Evolutionary conservation across 1,140 invertebrate species (phyloP), one percentile per base, ranked within the genome.

Genomic region (Drosophila rhopaloa): DNA sequence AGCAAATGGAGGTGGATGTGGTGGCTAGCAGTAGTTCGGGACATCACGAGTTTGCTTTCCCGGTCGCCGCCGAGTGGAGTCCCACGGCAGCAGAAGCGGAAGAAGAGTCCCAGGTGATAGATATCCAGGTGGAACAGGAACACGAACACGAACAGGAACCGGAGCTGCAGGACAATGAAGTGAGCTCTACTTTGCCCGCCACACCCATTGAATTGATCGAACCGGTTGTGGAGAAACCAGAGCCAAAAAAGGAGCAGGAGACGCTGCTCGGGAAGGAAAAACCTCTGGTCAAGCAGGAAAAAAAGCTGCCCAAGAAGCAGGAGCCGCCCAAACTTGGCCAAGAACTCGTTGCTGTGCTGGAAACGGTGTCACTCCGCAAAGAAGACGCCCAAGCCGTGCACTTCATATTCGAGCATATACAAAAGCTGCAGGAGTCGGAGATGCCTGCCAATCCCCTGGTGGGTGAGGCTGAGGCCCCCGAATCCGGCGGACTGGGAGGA

Each of bases 131-230:
- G 11, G 38, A 24, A 7, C 48, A 32, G 41, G 35, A 37, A 4
- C 24, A 46, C 6, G 58, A 37, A 4, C 24, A 46, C 4, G 58
- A 62, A 11, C 2, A 16, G 5, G 38, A 57, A 10, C 46, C 56
- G 0, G 61, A 75, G 8, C 29, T 88, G 44, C 84, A 88, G 55
- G 85, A 84, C 7, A 90, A 88, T 11, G 73, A 88, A 37, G 85
- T 88, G 0, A 88, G 77, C 57, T 90, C 85, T 5, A 88, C 84
- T 1, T 38, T 89, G 35, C 67, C 79, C 5, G 51, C 71, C 13
- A 88, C 79, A 44, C 83, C 83, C 10, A 56, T 50, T 4, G 27
- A 14, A 11, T 29, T n/a, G 47, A 40, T 9, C 7, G 47, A 44
- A 2, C 29, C 6, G 29, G 2, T 51, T 35, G 41, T 37, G 2